Percentiles rank a stretch among this genome's conserved stretches.
Evolutionary conservation across 2,113 vertebrate genomes (phyloP).

Genomic region (human): DNA sequence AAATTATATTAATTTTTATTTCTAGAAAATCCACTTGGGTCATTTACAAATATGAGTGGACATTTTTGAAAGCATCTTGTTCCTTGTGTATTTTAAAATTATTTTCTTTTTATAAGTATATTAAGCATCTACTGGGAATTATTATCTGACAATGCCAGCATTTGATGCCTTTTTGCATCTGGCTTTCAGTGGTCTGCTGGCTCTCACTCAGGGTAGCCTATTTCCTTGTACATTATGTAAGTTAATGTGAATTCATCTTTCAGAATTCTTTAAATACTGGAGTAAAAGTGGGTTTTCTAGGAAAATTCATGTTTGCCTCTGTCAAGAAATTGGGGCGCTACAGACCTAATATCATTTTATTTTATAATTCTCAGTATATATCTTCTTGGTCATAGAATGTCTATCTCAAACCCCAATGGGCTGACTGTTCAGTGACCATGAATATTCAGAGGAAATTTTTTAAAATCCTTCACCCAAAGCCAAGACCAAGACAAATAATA

Average conservation of each 20-base stretch:
- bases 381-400: neutral
- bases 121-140: neutral
- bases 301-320: neutral
- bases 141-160: neutral
- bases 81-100: neutral
- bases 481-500: neutral
- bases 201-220: neutral
- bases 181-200: neutral
- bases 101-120: slow-evolving; percentile 5
- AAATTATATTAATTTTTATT: neutral
- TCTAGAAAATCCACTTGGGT: neutral
- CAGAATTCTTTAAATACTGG: neutral
- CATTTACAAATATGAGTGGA: neutral
- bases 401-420: neutral
- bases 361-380: neutral
- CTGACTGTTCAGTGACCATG: neutral
- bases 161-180: neutral
- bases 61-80: neutral
- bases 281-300: neutral
- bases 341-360: neutral
- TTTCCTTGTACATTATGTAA: neutral
- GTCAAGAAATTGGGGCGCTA: neutral
- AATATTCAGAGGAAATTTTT: neutral
- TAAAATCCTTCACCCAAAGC: neutral
- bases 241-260: neutral